phyloP scores from a whole-genome alignment of 2,113 vertebrate species.

The Alethe castanea region DNA sequence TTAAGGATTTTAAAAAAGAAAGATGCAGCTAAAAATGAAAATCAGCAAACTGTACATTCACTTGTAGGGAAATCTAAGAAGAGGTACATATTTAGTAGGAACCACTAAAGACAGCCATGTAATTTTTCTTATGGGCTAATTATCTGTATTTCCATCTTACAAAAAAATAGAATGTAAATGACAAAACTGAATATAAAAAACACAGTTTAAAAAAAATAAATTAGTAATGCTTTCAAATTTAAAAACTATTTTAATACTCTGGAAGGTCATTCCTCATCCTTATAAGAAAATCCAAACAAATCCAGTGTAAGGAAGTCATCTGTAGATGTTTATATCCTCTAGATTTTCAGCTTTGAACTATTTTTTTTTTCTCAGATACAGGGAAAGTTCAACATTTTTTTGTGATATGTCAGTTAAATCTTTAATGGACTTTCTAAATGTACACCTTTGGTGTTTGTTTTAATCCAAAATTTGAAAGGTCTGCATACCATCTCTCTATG shows the following conservation, averaged over 20 bases:
- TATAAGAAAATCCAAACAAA: neutral
- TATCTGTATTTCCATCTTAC: neutral
- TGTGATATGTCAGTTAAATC: neutral
- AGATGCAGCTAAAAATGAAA: neutral
- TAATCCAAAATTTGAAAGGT: neutral
- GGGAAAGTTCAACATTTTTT: neutral
- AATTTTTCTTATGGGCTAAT: neutral
- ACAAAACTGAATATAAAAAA: neutral
- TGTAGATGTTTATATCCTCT: neutral
- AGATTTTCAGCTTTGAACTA: neutral
- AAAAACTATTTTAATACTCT: neutral
- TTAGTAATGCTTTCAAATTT: neutral
- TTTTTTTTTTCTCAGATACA: neutral
- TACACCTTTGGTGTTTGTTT: neutral
- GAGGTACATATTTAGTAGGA: neutral
- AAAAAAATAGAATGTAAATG: neutral
- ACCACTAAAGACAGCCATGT: neutral
- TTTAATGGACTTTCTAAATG: neutral
- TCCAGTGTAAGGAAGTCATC: neutral
- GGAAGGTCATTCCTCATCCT: neutral
- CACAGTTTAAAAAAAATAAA: neutral
- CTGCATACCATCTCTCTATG: neutral
- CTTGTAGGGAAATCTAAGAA: neutral
- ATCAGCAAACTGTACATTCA: neutral
- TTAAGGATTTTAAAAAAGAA: neutral